These are phyloP conservation scores for Vimba vimba DNA, from an alignment of 2,113 vertebrate species.

Conservation along the genomic window DNA sequence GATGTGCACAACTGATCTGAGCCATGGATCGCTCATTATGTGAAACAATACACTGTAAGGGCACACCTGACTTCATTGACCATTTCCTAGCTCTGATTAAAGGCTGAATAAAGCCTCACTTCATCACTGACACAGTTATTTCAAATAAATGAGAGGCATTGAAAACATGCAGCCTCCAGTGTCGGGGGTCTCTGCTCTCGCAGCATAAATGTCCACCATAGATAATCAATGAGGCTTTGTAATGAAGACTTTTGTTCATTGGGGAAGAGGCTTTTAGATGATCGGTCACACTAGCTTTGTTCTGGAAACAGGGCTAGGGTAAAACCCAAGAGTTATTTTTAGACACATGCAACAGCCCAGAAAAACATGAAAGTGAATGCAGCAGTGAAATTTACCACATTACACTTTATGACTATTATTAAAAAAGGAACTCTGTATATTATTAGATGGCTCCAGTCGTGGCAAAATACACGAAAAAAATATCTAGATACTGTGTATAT, in stretches of 20 bases:
- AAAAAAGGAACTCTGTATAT: not conserved
- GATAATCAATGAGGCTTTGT: constrained; percentile 53
- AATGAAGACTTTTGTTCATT: constrained; percentile 53
- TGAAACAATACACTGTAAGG: constrained; percentile 31
- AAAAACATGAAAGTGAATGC: not conserved
- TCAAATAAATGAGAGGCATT: constrained; percentile 45
- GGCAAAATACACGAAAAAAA: not conserved
- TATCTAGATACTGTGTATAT: not conserved
- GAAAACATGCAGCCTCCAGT: constrained; percentile 11
- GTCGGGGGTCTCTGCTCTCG: constrained; percentile 25
- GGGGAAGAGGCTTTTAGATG: constrained; percentile 25
- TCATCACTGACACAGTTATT: constrained; percentile 46
- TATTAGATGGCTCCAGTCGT: not conserved
- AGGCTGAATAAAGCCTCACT: constrained; percentile 38
- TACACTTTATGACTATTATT: not conserved
- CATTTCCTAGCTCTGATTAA: constrained; percentile 54
- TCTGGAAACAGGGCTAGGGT: constrained; percentile 18
- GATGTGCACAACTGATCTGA: not conserved
- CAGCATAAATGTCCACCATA: constrained; percentile 28
- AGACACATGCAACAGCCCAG: not conserved
- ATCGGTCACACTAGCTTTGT: constrained; percentile 35
- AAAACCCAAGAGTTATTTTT: constrained; percentile 33
- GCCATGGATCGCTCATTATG: not conserved
- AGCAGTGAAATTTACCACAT: not conserved
- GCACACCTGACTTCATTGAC: constrained; percentile 46